A percentile compares a stretch with the other conserved stretches of the same genome.
Evolutionary conservation across 2,888 invertebrate species (phyloP).

Genomic region (Melinaea menophilus): DNA sequence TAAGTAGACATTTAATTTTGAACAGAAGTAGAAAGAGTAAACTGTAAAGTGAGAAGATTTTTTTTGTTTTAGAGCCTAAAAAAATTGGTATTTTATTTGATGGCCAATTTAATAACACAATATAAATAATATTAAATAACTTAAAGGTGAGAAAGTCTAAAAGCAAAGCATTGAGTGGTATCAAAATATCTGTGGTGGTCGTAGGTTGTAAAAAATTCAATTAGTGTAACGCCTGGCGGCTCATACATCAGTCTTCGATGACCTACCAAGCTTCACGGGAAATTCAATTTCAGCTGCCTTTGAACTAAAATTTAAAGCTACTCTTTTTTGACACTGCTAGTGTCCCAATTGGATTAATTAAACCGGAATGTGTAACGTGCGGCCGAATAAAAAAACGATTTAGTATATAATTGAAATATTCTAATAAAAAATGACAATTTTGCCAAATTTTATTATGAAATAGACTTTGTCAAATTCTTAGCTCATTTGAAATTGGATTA

Average conservation of each 20-base stretch:
- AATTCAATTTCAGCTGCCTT: conserved; percentile 27
- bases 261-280: conserved; percentile 19
- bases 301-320: conserved; percentile 28
- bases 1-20: too few relatives aligned
- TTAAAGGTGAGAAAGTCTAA: background rate
- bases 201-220: conserved; percentile 17
- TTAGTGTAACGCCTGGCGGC: conserved; percentile 15
- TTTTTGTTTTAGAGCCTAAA: too few relatives aligned
- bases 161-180: background rate
- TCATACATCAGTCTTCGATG: conserved; percentile 33
- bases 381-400: conserved; percentile 11
- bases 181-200: background rate
- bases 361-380: conserved; percentile 18
- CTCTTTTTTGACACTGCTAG: conserved; percentile 26
- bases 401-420: background rate
- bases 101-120: too few relatives aligned
- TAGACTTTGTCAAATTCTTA: too few relatives aligned
- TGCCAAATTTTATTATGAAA: too few relatives aligned
- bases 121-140: too few relatives aligned
- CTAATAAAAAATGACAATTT: too few relatives aligned
- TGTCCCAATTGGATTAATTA: conserved; percentile 27
- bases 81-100: too few relatives aligned
- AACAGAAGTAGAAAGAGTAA: too few relatives aligned
- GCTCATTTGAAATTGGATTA: too few relatives aligned
- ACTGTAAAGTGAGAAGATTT: too few relatives aligned